Conservation (phyloP, 2,113 vertebrate species). For the Suricata suricatta region DNA sequence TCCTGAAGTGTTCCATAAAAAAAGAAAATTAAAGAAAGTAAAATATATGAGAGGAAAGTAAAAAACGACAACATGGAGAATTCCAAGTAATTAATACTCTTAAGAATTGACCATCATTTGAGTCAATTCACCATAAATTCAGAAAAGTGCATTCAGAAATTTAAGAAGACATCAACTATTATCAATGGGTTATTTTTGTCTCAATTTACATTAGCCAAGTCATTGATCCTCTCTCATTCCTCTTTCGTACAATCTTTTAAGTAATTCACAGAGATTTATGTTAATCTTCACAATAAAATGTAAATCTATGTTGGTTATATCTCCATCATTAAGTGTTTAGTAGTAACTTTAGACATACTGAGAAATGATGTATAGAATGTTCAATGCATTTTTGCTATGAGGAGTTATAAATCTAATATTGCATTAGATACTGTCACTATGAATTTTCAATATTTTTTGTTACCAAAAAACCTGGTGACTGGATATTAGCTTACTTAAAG, state of each 20-base stretch:
- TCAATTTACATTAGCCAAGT: slow-evolving; percentile 27
- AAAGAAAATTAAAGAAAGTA: background rate
- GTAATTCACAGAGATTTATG: slow-evolving; percentile 48
- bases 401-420: slow-evolving; percentile 46
- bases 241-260: slow-evolving; percentile 53
- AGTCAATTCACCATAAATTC: slow-evolving; percentile 37
- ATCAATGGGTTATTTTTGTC: slow-evolving; percentile 37
- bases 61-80: background rate
- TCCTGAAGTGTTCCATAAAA: background rate
- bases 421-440: background rate
- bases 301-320: slow-evolving; percentile 61
- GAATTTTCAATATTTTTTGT: slow-evolving; percentile 25
- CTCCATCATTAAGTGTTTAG: slow-evolving; percentile 48
- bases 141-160: background rate
- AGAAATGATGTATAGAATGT: slow-evolving; percentile 33
- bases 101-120: slow-evolving; percentile 7
- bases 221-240: slow-evolving; percentile 23
- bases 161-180: slow-evolving; percentile 33
- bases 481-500: slow-evolving; percentile 13
- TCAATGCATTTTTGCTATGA: slow-evolving; percentile 44
- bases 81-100: background rate
- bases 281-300: slow-evolving; percentile 26
- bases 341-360: slow-evolving; percentile 31
- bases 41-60: background rate
- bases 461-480: background rate